These are phyloP conservation scores for Steatornis caripensis DNA, from an alignment of 2,113 vertebrate species.

Conservation along the genomic window DNA sequence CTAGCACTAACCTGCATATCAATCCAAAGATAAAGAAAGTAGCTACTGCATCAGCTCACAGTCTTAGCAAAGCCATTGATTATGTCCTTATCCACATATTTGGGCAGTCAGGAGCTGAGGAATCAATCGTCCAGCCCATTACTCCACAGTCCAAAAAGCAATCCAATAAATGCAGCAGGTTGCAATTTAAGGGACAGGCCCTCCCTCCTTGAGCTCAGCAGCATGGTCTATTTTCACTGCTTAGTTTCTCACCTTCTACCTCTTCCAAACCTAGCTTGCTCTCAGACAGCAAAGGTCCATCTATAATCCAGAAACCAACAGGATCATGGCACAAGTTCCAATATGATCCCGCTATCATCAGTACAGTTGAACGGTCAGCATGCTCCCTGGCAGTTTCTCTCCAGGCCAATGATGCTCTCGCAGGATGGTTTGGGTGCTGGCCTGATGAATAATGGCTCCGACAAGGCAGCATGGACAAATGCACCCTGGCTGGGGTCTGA, in stretches of 20 bases:
- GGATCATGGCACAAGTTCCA: neutral
- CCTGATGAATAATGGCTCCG: neutral
- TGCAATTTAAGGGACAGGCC: neutral
- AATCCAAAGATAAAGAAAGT: neutral
- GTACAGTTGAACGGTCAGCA: neutral
- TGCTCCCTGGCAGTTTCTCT: neutral
- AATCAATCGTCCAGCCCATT: neutral
- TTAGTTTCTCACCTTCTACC: neutral
- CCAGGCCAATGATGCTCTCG: neutral
- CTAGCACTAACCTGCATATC: neutral
- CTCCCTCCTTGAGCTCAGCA: neutral
- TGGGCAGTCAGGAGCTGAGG: neutral
- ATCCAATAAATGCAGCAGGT: neutral
- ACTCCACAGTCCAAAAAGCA: neutral
- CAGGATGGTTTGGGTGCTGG: neutral
- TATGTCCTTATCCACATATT: neutral
- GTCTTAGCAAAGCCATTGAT: neutral
- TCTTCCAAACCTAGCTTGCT: neutral
- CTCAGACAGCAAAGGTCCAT: neutral
- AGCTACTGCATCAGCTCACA: neutral
- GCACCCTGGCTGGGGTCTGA: neutral
- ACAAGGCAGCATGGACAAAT: neutral
- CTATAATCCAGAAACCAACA: neutral
- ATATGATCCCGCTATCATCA: neutral
- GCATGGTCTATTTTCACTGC: neutral